phyloP scores from a whole-genome alignment of 64 coral and sea anemone genomes.

The Montipora cactus region DNA sequence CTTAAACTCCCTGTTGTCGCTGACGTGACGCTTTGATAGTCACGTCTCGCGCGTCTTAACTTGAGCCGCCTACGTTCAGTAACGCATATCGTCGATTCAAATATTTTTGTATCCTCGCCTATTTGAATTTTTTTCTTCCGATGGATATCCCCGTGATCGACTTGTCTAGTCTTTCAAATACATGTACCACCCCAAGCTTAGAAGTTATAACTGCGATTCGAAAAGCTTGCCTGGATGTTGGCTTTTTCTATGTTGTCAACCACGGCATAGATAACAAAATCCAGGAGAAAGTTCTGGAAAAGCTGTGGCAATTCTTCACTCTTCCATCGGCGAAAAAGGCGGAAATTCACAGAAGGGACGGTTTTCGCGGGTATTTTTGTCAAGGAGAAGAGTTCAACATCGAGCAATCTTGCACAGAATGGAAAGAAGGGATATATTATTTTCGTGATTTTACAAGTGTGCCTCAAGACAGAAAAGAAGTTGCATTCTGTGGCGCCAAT shows the following conservation, averaged over 20 bases:
- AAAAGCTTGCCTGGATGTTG: slow-evolving; percentile 49
- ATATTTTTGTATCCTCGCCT: no score
- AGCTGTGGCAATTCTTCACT: background rate
- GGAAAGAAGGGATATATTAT: slow-evolving; percentile 84
- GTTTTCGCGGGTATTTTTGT: slow-evolving; percentile 71
- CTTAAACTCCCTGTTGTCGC: no score
- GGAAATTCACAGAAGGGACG: slow-evolving; percentile 67
- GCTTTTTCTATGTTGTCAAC: slow-evolving; percentile 48
- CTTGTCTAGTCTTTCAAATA: background rate
- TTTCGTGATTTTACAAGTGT: slow-evolving; percentile 63
- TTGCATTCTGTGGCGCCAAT: slow-evolving; percentile 57
- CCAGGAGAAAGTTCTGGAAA: background rate
- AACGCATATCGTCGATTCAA: no score
- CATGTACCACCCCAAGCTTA: background rate
- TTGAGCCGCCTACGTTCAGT: no score
- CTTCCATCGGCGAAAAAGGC: slow-evolving; percentile 65
- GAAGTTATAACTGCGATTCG: slow-evolving; percentile 10
- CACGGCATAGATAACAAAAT: slow-evolving; percentile 5
- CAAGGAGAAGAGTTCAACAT: slow-evolving; percentile 53
- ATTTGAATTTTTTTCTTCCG: background rate
- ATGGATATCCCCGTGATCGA: slow-evolving; percentile 37
- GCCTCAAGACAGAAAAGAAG: slow-evolving; percentile 17
- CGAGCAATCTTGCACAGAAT: slow-evolving; percentile 44
- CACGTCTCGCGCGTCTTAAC: no score
- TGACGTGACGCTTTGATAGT: no score